phyloP scores from a whole-genome alignment of 2,888 invertebrate species.

The Ormyrus rosae region DNA sequence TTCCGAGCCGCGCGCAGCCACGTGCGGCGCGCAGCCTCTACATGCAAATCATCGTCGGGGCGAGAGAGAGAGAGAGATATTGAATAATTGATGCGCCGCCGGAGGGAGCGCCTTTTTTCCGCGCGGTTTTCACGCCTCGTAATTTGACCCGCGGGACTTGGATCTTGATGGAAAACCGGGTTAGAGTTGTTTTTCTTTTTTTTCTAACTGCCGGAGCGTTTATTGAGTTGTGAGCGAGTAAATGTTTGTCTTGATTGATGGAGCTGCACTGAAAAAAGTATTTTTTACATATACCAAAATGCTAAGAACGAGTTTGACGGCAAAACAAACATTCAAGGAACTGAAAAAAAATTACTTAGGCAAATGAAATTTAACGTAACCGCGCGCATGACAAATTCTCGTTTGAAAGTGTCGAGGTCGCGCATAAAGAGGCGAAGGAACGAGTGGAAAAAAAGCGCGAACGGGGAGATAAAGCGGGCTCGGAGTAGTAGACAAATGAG shows the following conservation, averaged over 20 bases:
- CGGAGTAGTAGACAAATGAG: neutral
- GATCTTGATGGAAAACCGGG: too few species aligned
- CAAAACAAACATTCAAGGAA: too few species aligned
- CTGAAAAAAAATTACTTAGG: too few species aligned
- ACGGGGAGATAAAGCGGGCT: neutral
- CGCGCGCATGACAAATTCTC: too few species aligned
- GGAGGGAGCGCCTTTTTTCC: neutral
- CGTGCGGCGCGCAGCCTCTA: neutral
- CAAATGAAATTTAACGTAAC: too few species aligned
- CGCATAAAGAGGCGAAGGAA: neutral
- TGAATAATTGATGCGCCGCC: conserved; percentile 31
- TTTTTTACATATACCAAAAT: neutral
- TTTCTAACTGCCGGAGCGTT: too few species aligned
- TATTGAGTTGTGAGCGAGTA: too few species aligned
- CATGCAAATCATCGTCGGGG: conserved; percentile 9
- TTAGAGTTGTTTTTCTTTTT: too few species aligned
- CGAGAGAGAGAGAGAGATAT: neutral
- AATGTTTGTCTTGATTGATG: too few species aligned
- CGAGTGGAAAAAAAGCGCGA: neutral
- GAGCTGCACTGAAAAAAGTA: neutral
- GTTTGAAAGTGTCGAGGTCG: too few species aligned
- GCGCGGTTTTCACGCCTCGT: conserved; percentile 29
- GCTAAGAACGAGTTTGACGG: too few species aligned
- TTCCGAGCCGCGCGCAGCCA: conserved; percentile 1
- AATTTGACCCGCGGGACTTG: conserved; percentile 2